Evolutionary conservation across 1,140 invertebrate genomes (phyloP).

Genomic region (Pachypeltis micranthus): DNA sequence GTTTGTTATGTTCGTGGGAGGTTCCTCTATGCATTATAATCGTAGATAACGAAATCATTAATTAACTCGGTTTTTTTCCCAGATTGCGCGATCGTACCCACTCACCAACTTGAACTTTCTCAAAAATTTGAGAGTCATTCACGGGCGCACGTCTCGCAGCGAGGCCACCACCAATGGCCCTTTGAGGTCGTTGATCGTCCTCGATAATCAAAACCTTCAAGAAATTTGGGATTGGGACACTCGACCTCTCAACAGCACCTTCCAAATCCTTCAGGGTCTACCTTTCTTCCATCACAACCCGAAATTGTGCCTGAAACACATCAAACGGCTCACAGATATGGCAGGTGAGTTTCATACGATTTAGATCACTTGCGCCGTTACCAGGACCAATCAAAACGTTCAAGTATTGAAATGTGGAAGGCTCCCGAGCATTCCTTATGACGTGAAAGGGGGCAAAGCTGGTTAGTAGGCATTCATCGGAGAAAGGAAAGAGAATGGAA

Average conservation of each 20-base stretch:
- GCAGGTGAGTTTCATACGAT: conserved; percentile 31
- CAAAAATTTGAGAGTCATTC: conserved; percentile 57
- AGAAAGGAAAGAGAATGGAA: too few species aligned
- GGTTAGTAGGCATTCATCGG: too few species aligned
- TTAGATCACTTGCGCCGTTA: too few species aligned
- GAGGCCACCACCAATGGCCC: background rate
- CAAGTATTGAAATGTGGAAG: too few species aligned
- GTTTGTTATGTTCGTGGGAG: too few species aligned
- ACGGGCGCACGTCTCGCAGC: conserved; percentile 35
- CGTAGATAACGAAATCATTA: too few species aligned
- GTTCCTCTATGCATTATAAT: too few species aligned
- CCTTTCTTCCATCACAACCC: conserved; percentile 89
- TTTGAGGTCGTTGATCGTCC: conserved; percentile 56
- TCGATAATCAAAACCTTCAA: conserved; percentile 87
- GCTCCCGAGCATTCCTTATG: too few species aligned
- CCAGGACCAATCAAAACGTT: too few species aligned
- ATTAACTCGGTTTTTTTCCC: too few species aligned
- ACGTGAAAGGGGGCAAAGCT: too few species aligned
- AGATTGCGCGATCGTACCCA: conserved; percentile 50
- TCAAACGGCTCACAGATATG: conserved; percentile 48
- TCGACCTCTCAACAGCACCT: conserved; percentile 36
- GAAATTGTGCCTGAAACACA: conserved; percentile 75
- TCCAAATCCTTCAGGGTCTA: conserved; percentile 45
- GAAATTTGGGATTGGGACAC: conserved; percentile 64
- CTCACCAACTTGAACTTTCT: conserved; percentile 77